Percentiles rank a stretch among this genome's conserved stretches.
Evolutionary conservation across 2,888 invertebrate genomes (phyloP).

Genomic region (Diabrotica balteata): DNA sequence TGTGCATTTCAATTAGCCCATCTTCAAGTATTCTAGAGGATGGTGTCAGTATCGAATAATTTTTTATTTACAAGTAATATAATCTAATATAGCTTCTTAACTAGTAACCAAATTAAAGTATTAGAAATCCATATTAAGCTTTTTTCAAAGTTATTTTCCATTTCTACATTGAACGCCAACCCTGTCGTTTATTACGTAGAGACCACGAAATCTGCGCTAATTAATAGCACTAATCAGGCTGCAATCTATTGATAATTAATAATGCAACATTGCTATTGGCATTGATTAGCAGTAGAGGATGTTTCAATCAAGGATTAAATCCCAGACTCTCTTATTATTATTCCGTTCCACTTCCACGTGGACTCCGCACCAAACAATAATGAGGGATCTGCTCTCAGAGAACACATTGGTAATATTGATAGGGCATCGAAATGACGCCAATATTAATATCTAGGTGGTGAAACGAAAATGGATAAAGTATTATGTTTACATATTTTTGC

Average conservation of each 20-base stretch:
- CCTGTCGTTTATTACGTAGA: background rate
- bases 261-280: background rate
- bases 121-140: background rate
- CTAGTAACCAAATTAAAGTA: background rate
- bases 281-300: background rate
- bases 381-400: no score
- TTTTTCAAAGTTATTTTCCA: background rate
- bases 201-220: conserved; percentile 1
- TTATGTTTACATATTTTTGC: no score
- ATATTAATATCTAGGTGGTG: no score
- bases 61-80: no score
- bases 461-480: no score
- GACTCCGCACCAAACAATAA: no score
- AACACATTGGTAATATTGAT: no score
- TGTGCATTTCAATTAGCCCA: no score
- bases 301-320: background rate
- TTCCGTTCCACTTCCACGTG: background rate
- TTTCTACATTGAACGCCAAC: background rate
- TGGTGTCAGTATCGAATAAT: no score
- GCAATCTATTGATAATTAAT: conserved; percentile 11
- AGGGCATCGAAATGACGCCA: no score
- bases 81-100: no score
- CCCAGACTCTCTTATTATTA: background rate
- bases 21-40: no score
- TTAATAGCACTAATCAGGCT: conserved; percentile 3